Evolutionary conservation across 1,140 invertebrate genomes (phyloP).

Genomic region (Drosophila repletoides): DNA sequence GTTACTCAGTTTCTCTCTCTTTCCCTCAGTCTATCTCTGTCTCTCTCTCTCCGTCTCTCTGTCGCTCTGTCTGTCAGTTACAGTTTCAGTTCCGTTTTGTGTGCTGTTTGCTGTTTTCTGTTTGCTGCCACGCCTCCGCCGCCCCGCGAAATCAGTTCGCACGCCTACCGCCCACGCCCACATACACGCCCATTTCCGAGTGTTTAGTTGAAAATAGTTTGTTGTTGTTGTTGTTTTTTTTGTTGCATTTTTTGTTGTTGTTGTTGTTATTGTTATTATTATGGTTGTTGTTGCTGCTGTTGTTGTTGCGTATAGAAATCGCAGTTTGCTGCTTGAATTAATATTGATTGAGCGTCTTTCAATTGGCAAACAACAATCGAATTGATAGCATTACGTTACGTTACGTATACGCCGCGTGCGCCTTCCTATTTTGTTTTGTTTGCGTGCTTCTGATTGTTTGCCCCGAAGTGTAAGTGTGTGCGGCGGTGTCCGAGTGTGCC

Average conservation of each 20-base stretch:
- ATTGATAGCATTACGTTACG: slow-evolving; percentile 55
- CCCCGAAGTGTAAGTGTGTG: background rate
- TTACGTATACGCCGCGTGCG: slow-evolving; percentile 69
- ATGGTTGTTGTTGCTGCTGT: too few relatives aligned
- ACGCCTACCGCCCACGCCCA: too few relatives aligned
- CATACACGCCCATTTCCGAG: background rate
- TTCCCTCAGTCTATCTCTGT: slow-evolving; percentile 26
- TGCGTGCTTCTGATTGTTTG: slow-evolving; percentile 46
- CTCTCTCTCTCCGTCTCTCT: too few relatives aligned
- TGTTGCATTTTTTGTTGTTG: background rate
- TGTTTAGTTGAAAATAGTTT: slow-evolving; percentile 6
- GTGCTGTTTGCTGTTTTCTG: slow-evolving; percentile 22
- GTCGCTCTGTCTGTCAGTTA: slow-evolving; percentile 30
- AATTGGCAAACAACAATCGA: slow-evolving; percentile 77
- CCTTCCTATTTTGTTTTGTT: slow-evolving; percentile 56
- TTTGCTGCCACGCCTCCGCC: slow-evolving; percentile 17
- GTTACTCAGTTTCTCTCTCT: background rate
- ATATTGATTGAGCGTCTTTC: slow-evolving; percentile 68
- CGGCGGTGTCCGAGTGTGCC: background rate
- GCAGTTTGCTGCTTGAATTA: slow-evolving; percentile 53
- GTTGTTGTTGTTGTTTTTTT: background rate
- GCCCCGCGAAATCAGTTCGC: background rate
- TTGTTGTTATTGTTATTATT: too few relatives aligned
- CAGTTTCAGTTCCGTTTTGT: background rate
- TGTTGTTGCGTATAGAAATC: slow-evolving; percentile 34